Percentiles rank a stretch among this genome's conserved stretches.
Evolutionary conservation across 2,797 vertebrate species (phyloP).

Genomic region (Chelon auratus): DNA sequence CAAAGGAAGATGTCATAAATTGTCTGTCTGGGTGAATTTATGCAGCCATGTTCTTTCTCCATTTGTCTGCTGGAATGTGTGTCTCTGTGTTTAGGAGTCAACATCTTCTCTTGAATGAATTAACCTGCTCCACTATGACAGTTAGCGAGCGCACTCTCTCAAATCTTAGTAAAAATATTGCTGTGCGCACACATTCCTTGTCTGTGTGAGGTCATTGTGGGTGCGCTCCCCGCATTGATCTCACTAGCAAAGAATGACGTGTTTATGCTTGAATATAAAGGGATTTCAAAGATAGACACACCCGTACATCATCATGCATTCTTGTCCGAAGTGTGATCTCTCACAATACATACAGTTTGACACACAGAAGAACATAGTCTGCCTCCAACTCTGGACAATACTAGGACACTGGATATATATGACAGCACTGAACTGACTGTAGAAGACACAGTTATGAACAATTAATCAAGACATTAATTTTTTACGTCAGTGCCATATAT

Average conservation of each 20-base stretch:
- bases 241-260: slow-evolving; percentile 72
- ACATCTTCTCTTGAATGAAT: slow-evolving; percentile 55
- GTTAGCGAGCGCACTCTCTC: slow-evolving; percentile 14
- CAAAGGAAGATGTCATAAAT: slow-evolving; percentile 72
- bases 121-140: slow-evolving; percentile 40
- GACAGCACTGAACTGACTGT: slow-evolving; percentile 27
- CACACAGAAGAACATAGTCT: slow-evolving; percentile 23
- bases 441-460: slow-evolving; percentile 23
- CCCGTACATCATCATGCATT: slow-evolving; percentile 52
- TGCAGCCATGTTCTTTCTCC: slow-evolving; percentile 53
- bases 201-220: slow-evolving; percentile 66
- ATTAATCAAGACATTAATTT: slow-evolving; percentile 13
- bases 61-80: slow-evolving; percentile 60
- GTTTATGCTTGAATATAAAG: slow-evolving; percentile 65
- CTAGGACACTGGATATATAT: neutral
- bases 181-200: slow-evolving; percentile 43
- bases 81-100: slow-evolving; percentile 31
- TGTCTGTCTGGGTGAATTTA: slow-evolving; percentile 68
- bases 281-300: slow-evolving; percentile 55
- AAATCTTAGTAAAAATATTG: slow-evolving; percentile 42
- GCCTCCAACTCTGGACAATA: slow-evolving; percentile 13
- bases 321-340: slow-evolving; percentile 44
- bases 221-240: slow-evolving; percentile 67
- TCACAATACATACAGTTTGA: slow-evolving; percentile 31
- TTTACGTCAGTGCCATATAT: slow-evolving; percentile 14